These are phyloP conservation scores for Nephrotoma flavescens DNA, from an alignment of 2,888 invertebrate species.

Conservation along the genomic window DNA sequence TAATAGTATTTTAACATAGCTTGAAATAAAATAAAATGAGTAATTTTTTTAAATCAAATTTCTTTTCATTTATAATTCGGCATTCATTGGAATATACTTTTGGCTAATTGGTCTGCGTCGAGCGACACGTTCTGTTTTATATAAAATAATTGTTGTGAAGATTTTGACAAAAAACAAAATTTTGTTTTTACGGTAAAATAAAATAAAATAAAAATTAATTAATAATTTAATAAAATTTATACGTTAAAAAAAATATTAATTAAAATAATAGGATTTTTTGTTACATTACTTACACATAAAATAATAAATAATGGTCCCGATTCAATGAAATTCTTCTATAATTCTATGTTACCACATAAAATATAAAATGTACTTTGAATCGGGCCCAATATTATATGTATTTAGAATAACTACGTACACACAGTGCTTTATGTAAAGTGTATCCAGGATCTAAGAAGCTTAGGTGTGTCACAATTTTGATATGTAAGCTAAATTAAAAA, in stretches of 20 bases:
- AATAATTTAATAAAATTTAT: not conserved
- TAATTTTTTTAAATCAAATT: not conserved
- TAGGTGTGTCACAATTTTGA: not conserved
- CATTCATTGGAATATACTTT: constrained; percentile 5
- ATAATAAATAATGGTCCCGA: too few relatives aligned
- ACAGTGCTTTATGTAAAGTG: not conserved
- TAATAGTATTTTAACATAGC: not conserved
- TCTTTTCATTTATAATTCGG: not conserved
- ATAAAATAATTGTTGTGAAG: not conserved
- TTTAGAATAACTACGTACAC: not conserved
- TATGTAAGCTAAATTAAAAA: not conserved
- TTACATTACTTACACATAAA: not conserved
- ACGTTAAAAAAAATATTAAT: not conserved
- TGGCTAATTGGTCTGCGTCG: not conserved
- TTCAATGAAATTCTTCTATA: too few relatives aligned
- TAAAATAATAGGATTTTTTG: not conserved
- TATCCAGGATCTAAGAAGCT: not conserved
- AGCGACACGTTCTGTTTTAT: not conserved
- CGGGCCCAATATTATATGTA: too few relatives aligned
- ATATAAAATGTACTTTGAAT: too few relatives aligned
- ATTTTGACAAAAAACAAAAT: not conserved
- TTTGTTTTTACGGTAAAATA: not conserved
- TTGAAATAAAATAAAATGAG: not conserved
- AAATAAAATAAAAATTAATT: not conserved
- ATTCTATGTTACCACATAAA: too few relatives aligned